Conservation (phyloP, 2,113 vertebrate species). For the Psephotus haematonotus region DNA sequence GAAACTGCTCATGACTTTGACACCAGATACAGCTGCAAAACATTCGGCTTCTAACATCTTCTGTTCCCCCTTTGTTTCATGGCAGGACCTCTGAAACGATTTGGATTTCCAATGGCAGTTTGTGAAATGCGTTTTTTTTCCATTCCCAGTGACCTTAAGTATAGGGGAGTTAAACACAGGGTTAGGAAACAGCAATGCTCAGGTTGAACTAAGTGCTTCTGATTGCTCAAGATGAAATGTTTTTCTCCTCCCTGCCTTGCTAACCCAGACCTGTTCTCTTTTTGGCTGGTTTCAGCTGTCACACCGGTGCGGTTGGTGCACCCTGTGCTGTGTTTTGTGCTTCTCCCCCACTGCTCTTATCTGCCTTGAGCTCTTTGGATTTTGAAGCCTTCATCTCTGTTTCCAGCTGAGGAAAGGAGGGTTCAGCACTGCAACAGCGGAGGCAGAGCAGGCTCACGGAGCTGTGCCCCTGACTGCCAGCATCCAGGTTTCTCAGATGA, state of each 20-base stretch:
- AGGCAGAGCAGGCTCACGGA: background rate
- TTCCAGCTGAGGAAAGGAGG: background rate
- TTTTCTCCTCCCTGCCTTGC: background rate
- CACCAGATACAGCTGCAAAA: background rate
- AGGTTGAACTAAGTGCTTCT: background rate
- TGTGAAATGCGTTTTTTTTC: constrained; percentile 34
- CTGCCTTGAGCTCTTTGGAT: background rate
- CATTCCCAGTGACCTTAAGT: background rate
- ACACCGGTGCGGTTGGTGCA: background rate
- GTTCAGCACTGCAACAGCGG: background rate
- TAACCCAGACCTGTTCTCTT: background rate
- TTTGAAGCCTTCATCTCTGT: background rate
- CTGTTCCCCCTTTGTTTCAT: background rate
- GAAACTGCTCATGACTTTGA: background rate
- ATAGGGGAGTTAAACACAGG: background rate
- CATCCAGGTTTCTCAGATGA: background rate
- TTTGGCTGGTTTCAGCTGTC: background rate
- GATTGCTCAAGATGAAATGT: constrained; percentile 38
- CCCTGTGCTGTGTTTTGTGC: fast-evolving
- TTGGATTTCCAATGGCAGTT: background rate
- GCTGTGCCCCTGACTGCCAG: background rate
- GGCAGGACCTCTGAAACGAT: background rate
- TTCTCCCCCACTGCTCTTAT: fast-evolving
- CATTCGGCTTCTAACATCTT: background rate
- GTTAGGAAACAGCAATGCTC: background rate